A percentile compares a stretch with the other conserved stretches of the same genome.
Evolutionary conservation across 2,888 invertebrate species (phyloP).

Genomic region (Deilephila porcellus): DNA sequence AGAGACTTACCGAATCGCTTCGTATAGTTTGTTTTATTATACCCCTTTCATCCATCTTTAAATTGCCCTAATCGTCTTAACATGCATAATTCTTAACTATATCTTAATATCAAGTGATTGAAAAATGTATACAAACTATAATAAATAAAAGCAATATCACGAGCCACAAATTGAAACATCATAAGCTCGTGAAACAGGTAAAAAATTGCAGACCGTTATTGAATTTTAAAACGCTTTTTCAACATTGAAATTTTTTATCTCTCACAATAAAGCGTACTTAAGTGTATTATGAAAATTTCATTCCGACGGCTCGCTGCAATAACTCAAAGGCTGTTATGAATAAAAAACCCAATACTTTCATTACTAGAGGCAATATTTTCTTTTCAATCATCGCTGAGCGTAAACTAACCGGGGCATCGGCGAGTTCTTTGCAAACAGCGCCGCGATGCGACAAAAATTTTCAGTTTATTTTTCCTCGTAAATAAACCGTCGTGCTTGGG

Average conservation of each 20-base stretch:
- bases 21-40: too few species aligned
- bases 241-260: conserved; percentile 2
- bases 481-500: conserved; percentile 13
- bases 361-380: conserved; percentile 36
- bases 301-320: conserved; percentile 13
- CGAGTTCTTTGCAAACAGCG: conserved; percentile 27
- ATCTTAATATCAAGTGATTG: too few species aligned
- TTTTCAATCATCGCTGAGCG: conserved; percentile 36
- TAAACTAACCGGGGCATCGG: conserved; percentile 38
- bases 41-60: too few species aligned
- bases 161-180: not conserved
- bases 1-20: too few species aligned
- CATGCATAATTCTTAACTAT: too few species aligned
- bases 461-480: not conserved
- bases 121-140: too few species aligned
- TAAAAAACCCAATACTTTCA: conserved; percentile 26
- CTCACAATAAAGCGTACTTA: conserved; percentile 4
- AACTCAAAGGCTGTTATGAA: conserved; percentile 22
- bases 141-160: too few species aligned
- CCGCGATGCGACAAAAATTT: conserved; percentile 10
- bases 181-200: not conserved
- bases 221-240: conserved; percentile 15
- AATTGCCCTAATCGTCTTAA: too few species aligned
- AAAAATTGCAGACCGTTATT: conserved; percentile 16
- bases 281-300: conserved; percentile 18